phyloP scores from a whole-genome alignment of 2,113 vertebrate species.

The Mormyrus lacerda region DNA sequence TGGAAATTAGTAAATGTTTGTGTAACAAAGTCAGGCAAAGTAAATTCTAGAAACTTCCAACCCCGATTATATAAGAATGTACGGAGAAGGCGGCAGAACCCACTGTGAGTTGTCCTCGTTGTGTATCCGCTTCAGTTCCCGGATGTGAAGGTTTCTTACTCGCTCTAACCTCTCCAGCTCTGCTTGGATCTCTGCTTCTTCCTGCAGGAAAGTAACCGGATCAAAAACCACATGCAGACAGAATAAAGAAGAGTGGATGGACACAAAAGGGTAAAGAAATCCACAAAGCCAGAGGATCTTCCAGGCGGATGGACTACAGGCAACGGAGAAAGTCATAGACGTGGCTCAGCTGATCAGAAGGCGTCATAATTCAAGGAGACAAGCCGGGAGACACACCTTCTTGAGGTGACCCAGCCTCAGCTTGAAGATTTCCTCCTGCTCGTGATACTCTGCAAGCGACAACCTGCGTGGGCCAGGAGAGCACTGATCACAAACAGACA shows the following conservation, averaged over 20 bases:
- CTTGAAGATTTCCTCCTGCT: slow-evolving; percentile 96
- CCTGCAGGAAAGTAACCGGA: slow-evolving; percentile 53
- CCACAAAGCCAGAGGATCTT: background rate
- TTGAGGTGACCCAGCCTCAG: slow-evolving; percentile 88
- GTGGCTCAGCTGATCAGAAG: background rate
- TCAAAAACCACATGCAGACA: background rate
- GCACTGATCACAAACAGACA: background rate
- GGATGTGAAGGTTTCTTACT: slow-evolving; percentile 91
- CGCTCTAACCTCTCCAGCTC: slow-evolving; percentile 90
- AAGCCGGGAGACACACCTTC: slow-evolving; percentile 63
- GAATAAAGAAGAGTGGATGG: background rate
- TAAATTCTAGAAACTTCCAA: background rate
- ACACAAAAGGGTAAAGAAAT: background rate
- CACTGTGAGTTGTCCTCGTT: slow-evolving; percentile 97
- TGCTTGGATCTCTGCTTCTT: slow-evolving; percentile 89
- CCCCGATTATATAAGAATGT: background rate
- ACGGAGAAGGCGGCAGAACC: slow-evolving; percentile 32
- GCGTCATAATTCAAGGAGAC: background rate
- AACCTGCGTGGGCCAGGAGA: slow-evolving; percentile 56
- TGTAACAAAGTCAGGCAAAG: background rate
- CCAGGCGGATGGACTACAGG: background rate
- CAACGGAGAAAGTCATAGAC: background rate
- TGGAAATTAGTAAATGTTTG: background rate
- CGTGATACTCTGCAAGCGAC: slow-evolving; percentile 90
- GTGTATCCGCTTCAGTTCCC: slow-evolving; percentile 93